Percentiles rank a stretch among this genome's conserved stretches.
Conservation (phyloP, 2,888 invertebrate species). For the Scaeva pyrastri region DNA sequence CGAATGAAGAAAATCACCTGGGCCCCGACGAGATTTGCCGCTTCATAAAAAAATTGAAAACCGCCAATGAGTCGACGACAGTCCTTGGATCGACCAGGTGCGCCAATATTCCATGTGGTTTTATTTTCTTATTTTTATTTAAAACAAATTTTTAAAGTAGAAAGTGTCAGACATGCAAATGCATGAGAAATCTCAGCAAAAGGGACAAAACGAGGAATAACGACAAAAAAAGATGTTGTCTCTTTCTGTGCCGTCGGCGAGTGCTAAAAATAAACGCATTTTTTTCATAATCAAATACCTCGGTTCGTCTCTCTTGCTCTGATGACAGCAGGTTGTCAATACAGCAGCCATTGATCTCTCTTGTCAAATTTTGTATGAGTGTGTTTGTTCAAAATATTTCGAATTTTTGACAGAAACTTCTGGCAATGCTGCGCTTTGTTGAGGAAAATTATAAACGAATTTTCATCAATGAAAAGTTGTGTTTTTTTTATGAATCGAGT, state of each 20-base stretch:
- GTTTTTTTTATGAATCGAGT: conserved; percentile 14
- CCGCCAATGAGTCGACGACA: conserved; percentile 82
- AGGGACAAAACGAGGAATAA: conserved; percentile 42
- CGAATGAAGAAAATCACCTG: conserved; percentile 72
- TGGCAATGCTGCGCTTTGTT: conserved; percentile 54
- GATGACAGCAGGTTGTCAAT: conserved; percentile 58
- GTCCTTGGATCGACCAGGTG: conserved; percentile 82
- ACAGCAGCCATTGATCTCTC: conserved; percentile 63
- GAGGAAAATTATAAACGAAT: conserved; percentile 44
- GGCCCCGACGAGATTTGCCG: conserved; percentile 69
- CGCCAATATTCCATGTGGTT: conserved; percentile 32
- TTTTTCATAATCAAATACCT: not conserved
- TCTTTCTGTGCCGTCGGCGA: conserved; percentile 40
- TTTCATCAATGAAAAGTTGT: conserved; percentile 63
- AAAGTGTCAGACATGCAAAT: conserved; percentile 64
- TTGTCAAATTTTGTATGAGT: conserved; percentile 43
- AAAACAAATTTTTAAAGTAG: conserved; percentile 48
- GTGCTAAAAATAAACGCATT: conserved; percentile 73
- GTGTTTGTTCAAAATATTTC: conserved; percentile 33
- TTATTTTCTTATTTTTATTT: not conserved
- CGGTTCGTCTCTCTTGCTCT: conserved; percentile 59
- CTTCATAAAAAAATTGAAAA: conserved; percentile 75
- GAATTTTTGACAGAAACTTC: conserved; percentile 27
- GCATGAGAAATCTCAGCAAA: conserved; percentile 56
- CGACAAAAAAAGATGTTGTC: conserved; percentile 14